phyloP scores from a whole-genome alignment of 2,888 invertebrate genomes.

The Calameuta idolon region DNA sequence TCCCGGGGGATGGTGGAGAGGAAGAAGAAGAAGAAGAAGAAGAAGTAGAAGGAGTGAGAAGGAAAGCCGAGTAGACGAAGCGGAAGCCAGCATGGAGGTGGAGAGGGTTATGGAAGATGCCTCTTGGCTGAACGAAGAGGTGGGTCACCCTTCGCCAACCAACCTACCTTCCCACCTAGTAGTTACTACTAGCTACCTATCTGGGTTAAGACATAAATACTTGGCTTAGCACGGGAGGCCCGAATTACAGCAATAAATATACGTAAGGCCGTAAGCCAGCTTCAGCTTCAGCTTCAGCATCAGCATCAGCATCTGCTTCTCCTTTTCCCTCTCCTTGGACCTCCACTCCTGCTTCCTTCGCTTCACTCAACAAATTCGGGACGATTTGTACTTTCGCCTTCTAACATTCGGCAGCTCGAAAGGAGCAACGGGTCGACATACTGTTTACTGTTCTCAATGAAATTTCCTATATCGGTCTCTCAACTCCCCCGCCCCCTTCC shows the following conservation, averaged over 20 bases:
- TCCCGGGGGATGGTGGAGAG: neutral
- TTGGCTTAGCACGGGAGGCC: conserved; percentile 42
- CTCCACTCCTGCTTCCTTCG: too few species aligned
- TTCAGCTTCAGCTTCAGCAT: too few species aligned
- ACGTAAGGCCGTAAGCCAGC: conserved; percentile 31
- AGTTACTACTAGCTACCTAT: conserved; percentile 30
- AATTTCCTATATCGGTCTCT: too few species aligned
- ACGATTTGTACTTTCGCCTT: too few species aligned
- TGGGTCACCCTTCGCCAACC: conserved; percentile 6
- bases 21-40: conserved; percentile 9
- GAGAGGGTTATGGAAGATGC: neutral
- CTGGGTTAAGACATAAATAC: conserved; percentile 53
- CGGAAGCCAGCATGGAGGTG: neutral
- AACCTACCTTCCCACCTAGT: conserved; percentile 11
- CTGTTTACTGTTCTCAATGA: too few species aligned
- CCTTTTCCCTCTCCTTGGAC: too few species aligned
- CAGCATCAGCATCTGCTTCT: too few species aligned
- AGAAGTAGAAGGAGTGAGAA: conserved; percentile 12
- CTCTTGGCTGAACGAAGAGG: neutral
- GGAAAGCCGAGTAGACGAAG: conserved; percentile 14
- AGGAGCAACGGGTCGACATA: too few species aligned
- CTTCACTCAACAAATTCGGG: too few species aligned
- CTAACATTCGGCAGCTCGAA: too few species aligned
- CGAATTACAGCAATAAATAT: conserved; percentile 55
- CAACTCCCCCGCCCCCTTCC: too few species aligned